Percentiles rank a stretch among this genome's conserved stretches.
phyloP scores from a whole-genome alignment of 2,113 vertebrate genomes.

The Oenanthe melanoleuca region DNA sequence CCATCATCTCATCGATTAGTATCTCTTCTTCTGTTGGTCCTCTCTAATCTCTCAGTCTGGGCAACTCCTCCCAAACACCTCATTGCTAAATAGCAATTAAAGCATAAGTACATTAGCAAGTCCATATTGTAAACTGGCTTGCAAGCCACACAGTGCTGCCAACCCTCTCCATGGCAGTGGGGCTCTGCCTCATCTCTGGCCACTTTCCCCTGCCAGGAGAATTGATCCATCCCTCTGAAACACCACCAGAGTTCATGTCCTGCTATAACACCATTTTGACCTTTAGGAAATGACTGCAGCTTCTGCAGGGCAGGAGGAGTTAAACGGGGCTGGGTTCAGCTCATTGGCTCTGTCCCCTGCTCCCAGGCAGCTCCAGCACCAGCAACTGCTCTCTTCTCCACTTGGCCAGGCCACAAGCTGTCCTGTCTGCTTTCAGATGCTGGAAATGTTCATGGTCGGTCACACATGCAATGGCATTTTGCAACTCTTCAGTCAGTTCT shows the following conservation, averaged over 20 bases:
- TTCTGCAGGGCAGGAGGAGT: neutral
- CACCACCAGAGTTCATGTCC: neutral
- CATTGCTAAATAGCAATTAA: slow-evolving; percentile 52
- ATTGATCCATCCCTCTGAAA: neutral
- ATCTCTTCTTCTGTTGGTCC: slow-evolving; percentile 33
- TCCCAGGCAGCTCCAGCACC: neutral
- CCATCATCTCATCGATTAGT: neutral
- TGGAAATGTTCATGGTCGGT: neutral
- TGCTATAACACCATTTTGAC: neutral
- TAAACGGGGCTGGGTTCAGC: neutral
- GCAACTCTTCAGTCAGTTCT: neutral
- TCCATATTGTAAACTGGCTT: neutral
- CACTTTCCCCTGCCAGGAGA: neutral
- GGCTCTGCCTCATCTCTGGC: neutral
- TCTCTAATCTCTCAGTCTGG: slow-evolving; percentile 9
- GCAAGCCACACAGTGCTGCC: neutral
- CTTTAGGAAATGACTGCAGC: neutral
- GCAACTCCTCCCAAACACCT: neutral
- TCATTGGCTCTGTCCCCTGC: neutral
- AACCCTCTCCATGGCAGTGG: neutral
- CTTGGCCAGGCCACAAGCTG: neutral
- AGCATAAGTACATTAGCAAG: neutral
- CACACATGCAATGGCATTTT: fast-evolving
- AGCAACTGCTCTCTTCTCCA: neutral
- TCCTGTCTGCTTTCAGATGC: neutral